A percentile compares a stretch with the other conserved stretches of the same genome.
Conservation (phyloP, 2,113 vertebrate genomes). For the Tylochromis polylepis region DNA sequence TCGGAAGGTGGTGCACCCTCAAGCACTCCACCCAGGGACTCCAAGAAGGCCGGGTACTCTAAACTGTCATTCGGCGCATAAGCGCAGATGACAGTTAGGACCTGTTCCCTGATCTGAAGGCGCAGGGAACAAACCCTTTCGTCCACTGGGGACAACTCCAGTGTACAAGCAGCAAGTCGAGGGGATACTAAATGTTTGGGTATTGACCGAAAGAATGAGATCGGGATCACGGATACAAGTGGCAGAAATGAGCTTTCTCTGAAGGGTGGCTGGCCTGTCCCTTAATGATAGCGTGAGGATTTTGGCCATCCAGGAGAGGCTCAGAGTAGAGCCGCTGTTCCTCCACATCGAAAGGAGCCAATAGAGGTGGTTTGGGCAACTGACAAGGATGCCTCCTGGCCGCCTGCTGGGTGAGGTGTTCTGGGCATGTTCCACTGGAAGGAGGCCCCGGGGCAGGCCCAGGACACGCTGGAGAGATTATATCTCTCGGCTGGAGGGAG, state of each 20-base stretch:
- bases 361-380: fast-evolving
- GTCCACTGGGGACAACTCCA: background rate
- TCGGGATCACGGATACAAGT: background rate
- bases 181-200: background rate
- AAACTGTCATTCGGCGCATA: background rate
- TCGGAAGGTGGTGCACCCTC: background rate
- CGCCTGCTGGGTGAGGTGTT: background rate
- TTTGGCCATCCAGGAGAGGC: fast-evolving
- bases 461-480: background rate
- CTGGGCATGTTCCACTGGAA: too few relatives aligned
- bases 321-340: background rate
- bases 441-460: background rate
- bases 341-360: background rate
- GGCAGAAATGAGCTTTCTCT: background rate
- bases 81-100: background rate
- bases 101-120: fast-evolving
- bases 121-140: background rate
- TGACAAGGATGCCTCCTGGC: background rate
- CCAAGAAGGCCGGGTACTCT: background rate
- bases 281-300: background rate
- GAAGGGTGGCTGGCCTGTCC: background rate
- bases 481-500: background rate
- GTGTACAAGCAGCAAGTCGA: background rate
- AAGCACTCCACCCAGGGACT: background rate
- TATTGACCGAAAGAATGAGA: background rate